Base-by-base conservation (phyloP, 2,113 vertebrate species). In the Sisor rabdophorus region DNA sequence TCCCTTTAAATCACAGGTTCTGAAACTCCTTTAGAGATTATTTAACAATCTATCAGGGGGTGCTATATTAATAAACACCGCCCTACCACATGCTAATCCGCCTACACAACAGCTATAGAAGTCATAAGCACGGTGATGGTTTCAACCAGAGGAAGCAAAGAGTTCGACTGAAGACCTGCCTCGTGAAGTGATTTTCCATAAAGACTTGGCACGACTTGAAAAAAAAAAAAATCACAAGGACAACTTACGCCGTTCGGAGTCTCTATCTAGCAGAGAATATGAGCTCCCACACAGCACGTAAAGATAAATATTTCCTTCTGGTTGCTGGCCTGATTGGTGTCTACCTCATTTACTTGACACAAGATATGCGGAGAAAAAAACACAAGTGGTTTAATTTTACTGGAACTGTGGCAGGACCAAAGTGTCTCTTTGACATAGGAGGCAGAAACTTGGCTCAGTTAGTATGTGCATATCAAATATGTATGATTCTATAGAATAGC, bases 31-130 rank as follows among this genome's bases (percentile, higher is more conserved):
- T 76, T 36, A 68, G 81, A 83, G 79, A 77, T 87, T 9, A 44
- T 44, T 44, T 44, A 80, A 85, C 73, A 70, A 79, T 81, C 82
- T 80, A 82, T 68, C 63, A 77, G 56, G 58, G 79, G 69, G 74
- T 71, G 58, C 22, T 72, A 80, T 80, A 83, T 81, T 80, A 78
- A 84, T 84, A 85, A 81, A 79, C 75, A 73, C 58, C 54, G 30
- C 47, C 26, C 52, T 75, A 85, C 77, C 77, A 76, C 75, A 68
- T 75, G 56, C 60, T 73, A 61, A 79, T 73, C 56, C 52, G 26
- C 30, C 60, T 50, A 76, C 50, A 65, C 71, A 77, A 75, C 73
- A 77, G 17, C 75, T 80, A 87, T 73, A 70, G 55, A 75, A 79
- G 71, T 69, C 71, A 69, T 77, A 60, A 11, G 26, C 80, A 67